These are phyloP conservation scores for Leucophenga maculata DNA, from an alignment of 2,888 invertebrate species.

Conservation along the genomic window DNA sequence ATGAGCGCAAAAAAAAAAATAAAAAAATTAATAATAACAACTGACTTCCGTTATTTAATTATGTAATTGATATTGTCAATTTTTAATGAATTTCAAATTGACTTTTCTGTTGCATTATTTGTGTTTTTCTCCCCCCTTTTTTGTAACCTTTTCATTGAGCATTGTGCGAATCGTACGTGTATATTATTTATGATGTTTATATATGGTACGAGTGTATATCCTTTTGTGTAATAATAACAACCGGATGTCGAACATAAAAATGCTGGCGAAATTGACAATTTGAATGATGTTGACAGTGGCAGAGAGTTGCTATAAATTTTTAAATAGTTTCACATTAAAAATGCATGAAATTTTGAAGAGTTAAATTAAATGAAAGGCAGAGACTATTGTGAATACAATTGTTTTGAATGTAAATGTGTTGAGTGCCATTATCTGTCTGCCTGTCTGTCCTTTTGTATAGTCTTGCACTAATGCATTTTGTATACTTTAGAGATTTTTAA, in stretches of 20 bases:
- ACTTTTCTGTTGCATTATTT: constrained; percentile 5
- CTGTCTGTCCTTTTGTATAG: too few species aligned
- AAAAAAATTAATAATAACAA: neutral
- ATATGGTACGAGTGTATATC: neutral
- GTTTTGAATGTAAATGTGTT: too few species aligned
- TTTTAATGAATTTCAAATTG: constrained; percentile 45
- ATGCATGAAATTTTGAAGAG: too few species aligned
- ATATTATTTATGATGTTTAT: constrained; percentile 12
- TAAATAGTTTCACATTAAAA: too few species aligned
- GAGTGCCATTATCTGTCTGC: too few species aligned
- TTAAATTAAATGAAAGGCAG: too few species aligned
- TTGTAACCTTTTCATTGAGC: neutral
- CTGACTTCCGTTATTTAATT: constrained; percentile 41
- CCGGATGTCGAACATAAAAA: constrained; percentile 1
- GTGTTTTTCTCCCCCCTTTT: too few species aligned
- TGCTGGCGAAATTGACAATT: neutral
- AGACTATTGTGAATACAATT: too few species aligned
- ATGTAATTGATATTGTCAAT: constrained; percentile 45
- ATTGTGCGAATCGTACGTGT: neutral
- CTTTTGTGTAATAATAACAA: neutral
- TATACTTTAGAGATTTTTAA: too few species aligned
- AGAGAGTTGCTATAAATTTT: too few species aligned
- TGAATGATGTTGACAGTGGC: neutral
- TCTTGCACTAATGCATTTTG: too few species aligned
- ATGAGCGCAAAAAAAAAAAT: constrained; percentile 1